Percentiles rank a stretch among this genome's conserved stretches.
phyloP scores from a whole-genome alignment of 2,888 invertebrate species.

The Ptilodon capucinus region DNA sequence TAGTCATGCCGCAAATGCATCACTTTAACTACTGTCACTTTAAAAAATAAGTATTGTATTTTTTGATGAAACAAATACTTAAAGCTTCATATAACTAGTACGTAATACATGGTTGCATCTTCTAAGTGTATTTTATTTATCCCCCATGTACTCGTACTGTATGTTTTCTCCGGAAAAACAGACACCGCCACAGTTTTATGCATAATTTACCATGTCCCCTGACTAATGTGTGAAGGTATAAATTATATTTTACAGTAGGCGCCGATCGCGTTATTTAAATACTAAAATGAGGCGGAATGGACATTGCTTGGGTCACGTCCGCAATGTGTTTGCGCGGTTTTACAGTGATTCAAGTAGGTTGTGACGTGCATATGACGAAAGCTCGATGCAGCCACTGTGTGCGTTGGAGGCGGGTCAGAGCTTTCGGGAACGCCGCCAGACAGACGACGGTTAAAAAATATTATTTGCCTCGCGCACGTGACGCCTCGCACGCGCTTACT shows the following conservation, averaged over 20 bases:
- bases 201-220: too few species aligned
- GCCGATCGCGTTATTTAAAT: not conserved
- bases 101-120: too few species aligned
- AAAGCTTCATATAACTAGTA: too few species aligned
- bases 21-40: too few species aligned
- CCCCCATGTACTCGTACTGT: too few species aligned
- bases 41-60: too few species aligned
- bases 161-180: too few species aligned
- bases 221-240: too few species aligned
- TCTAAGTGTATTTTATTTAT: too few species aligned
- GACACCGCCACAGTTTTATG: too few species aligned
- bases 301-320: slow-evolving; percentile 31
- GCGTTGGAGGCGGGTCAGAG: slow-evolving; percentile 45
- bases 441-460: slow-evolving; percentile 5
- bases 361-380: slow-evolving; percentile 45
- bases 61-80: too few species aligned
- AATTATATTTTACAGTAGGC: not conserved
- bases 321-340: slow-evolving; percentile 23
- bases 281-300: slow-evolving; percentile 7
- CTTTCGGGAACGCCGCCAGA: slow-evolving; percentile 46
- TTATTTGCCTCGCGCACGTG: slow-evolving; percentile 56
- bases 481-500: slow-evolving; percentile 50
- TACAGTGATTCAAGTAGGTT: slow-evolving; percentile 23
- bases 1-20: too few species aligned
- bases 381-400: slow-evolving; percentile 36